These are phyloP conservation scores for Erythrocebus patas DNA, from an alignment of 2,113 vertebrate genomes.

Conservation along the genomic window DNA sequence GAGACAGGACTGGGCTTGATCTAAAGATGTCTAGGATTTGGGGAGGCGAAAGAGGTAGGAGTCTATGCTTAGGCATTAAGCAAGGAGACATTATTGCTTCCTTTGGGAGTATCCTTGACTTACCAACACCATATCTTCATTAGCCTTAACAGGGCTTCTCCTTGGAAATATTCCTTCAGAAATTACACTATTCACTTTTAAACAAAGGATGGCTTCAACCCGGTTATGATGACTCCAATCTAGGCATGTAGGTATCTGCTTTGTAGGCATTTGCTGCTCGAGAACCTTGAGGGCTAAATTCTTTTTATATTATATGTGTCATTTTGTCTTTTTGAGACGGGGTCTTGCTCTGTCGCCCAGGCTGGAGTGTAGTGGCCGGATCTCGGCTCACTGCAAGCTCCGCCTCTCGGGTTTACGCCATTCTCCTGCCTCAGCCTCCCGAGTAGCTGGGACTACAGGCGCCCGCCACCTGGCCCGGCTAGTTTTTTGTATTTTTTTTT, in stretches of 20 bases:
- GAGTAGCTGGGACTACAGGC: too few species aligned
- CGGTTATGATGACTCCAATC: neutral
- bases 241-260: neutral
- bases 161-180: neutral
- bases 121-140: neutral
- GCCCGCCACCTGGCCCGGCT: too few species aligned
- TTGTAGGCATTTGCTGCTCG: neutral
- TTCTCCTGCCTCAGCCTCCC: too few species aligned
- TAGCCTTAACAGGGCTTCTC: neutral
- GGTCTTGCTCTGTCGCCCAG: too few species aligned
- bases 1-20: neutral
- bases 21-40: neutral
- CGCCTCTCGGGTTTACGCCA: too few species aligned
- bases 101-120: neutral
- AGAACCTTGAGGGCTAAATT: neutral
- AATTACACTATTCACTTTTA: neutral
- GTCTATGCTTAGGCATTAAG: neutral
- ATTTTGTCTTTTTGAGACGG: neutral
- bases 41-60: neutral
- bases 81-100: neutral
- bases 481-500: too few species aligned
- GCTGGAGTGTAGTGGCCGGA: too few species aligned
- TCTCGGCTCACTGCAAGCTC: too few species aligned
- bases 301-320: neutral
- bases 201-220: neutral